These are phyloP conservation scores for Sipha flava DNA, from an alignment of 1,140 invertebrate genomes.

Conservation along the genomic window DNA sequence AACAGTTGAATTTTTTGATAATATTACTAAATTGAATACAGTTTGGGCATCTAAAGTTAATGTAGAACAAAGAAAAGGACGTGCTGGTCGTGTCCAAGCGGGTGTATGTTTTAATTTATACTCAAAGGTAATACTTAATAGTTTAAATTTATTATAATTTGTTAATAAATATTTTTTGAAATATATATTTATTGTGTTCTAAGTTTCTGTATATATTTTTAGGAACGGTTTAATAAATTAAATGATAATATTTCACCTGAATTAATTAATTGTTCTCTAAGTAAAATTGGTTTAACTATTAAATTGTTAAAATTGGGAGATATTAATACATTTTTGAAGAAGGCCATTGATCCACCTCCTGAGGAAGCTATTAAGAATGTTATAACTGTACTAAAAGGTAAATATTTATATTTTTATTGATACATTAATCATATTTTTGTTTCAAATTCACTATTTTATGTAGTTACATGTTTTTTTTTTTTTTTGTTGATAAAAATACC, in stretches of 20 bases:
- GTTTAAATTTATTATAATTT: background rate
- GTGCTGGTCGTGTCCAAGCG: conserved; percentile 78
- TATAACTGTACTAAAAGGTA: conserved; percentile 56
- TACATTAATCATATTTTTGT: too few relatives aligned
- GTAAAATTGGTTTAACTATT: conserved; percentile 75
- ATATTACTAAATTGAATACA: conserved; percentile 88
- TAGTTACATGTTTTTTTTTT: too few relatives aligned
- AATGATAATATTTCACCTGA: conserved; percentile 90
- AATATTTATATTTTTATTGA: background rate
- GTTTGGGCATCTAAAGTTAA: conserved; percentile 89
- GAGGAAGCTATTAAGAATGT: conserved; percentile 88
- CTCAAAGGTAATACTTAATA: conserved; percentile 48
- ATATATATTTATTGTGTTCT: background rate
- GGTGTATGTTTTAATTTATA: conserved; percentile 87
- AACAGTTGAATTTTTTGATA: conserved; percentile 90
- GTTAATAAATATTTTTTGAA: background rate
- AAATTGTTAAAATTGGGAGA: conserved; percentile 77
- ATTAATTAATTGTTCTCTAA: conserved; percentile 89
- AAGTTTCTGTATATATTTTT: conserved; percentile 34
- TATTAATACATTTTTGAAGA: conserved; percentile 84
- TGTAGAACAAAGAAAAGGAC: conserved; percentile 78
- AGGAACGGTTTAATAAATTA: conserved; percentile 60
- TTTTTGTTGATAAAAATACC: too few relatives aligned
- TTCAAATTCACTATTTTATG: too few relatives aligned
- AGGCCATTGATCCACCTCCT: conserved; percentile 88